Evolutionary conservation across 2,888 invertebrate genomes (phyloP).

Genomic region (Drosophila colorata): DNA sequence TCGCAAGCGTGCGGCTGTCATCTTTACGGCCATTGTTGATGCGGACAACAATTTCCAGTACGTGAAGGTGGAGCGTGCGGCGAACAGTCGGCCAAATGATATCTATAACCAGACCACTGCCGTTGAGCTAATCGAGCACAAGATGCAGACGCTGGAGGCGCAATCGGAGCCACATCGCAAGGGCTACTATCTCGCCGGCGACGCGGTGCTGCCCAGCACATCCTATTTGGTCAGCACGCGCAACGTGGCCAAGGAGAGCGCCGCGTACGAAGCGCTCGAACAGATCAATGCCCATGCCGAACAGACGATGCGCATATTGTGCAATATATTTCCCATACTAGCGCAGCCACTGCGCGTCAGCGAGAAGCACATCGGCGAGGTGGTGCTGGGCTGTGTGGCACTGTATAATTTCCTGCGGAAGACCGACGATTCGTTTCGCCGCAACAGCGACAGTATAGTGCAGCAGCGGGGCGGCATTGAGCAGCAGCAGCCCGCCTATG

Average conservation of each 20-base stretch:
- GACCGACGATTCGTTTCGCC: conserved; percentile 79
- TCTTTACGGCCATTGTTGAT: conserved; percentile 83
- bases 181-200: conserved; percentile 79
- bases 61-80: conserved; percentile 80
- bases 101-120: conserved; percentile 82
- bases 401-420: conserved; percentile 84
- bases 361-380: conserved; percentile 82
- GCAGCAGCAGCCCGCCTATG: conserved; percentile 64
- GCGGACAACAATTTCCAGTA: conserved; percentile 82
- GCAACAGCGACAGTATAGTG: conserved; percentile 77
- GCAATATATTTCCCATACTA: conserved; percentile 83
- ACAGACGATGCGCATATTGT: conserved; percentile 80
- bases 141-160: conserved; percentile 61
- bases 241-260: conserved; percentile 60
- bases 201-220: conserved; percentile 77
- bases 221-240: conserved; percentile 79
- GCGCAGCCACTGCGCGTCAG: conserved; percentile 82
- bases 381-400: conserved; percentile 83
- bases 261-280: conserved; percentile 67
- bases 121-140: conserved; percentile 74
- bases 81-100: conserved; percentile 71
- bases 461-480: conserved; percentile 59
- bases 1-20: conserved; percentile 77
- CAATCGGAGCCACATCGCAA: conserved; percentile 43
- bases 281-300: conserved; percentile 70